Evolutionary conservation across 2,888 invertebrate species (phyloP), one percentile per base, ranked within the genome.

Genomic region (Agrochola lychnidis): DNA sequence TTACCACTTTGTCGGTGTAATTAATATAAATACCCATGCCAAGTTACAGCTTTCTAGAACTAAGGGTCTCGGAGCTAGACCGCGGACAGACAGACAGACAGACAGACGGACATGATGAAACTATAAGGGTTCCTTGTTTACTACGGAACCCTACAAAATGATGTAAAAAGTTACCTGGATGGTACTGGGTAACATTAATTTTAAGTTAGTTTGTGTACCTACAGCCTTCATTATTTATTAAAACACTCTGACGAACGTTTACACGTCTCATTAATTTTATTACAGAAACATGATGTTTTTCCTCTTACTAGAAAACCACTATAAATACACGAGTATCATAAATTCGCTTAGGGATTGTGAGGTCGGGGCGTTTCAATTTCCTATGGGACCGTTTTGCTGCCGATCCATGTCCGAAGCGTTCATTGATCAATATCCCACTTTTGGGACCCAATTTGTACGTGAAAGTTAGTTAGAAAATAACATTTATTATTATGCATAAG

Each of bases 341-440:
- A 63, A 75, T 76, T 51, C 40, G 63, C 10, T 57, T 51, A 19
- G 51, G 51, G 51, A 51, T 19, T 70, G 51, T 51, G 61, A 64
- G 71, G 19, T 73, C 48, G 67, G 63, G 7, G 61, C 61, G 72
- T 81, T 83, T 73, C 81, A 83, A 85, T 85, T 85, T 85, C 86
- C 85, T 86, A 76, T 67, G 64, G 75, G 70, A 76, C 51, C 64
- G 76, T 45, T 78, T 83, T 56, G 67, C 45, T 19, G 6, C 10
- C 61, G 57, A 48, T 36, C 36, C 40, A 70, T 53, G 61, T 70
- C 69, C 63, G 68, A 40, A 57, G 30, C 36, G 36, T 61, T 57
- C 30, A 75, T 71, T 69, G 70, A 72, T 57, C 53, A 63, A 64
- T 61, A 51, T 62, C 6, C 16, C 62, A 68, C 25, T 73, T 78